phyloP scores from a whole-genome alignment of 2,113 vertebrate genomes.

The Ptilonorhynchus violaceus region DNA sequence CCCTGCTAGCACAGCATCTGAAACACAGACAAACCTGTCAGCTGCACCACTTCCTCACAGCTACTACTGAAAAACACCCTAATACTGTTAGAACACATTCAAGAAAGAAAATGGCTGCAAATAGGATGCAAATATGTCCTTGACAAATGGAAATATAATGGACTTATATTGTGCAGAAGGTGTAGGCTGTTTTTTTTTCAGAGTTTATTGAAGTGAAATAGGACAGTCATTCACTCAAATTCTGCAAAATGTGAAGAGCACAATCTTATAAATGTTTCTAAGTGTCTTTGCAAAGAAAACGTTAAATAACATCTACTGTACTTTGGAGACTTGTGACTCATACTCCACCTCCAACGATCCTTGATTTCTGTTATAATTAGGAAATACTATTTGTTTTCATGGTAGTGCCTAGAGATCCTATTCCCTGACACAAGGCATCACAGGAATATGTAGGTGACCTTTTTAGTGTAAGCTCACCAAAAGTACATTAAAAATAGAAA shows the following conservation, averaged over 20 bases:
- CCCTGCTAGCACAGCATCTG: not conserved
- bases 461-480: not conserved
- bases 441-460: not conserved
- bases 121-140: not conserved
- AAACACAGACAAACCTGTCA: not conserved
- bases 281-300: slow-evolving; percentile 8
- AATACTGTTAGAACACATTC: not conserved
- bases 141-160: not conserved
- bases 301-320: not conserved
- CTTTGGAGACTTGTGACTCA: slow-evolving; percentile 34
- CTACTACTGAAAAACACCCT: not conserved
- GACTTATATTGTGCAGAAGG: not conserved
- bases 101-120: not conserved
- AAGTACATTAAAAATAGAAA: slow-evolving; percentile 16
- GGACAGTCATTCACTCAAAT: not conserved
- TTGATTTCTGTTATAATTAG: not conserved
- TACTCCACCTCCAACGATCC: not conserved
- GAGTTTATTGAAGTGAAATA: not conserved
- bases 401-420: not conserved
- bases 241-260: not conserved
- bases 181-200: not conserved
- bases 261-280: not conserved
- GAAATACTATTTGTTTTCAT: slow-evolving; percentile 26
- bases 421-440: not conserved
- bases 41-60: not conserved